Percentiles rank a stretch among this genome's conserved stretches.
phyloP scores from a whole-genome alignment of 2,113 vertebrate genomes.

The Rhinogobius similis region DNA sequence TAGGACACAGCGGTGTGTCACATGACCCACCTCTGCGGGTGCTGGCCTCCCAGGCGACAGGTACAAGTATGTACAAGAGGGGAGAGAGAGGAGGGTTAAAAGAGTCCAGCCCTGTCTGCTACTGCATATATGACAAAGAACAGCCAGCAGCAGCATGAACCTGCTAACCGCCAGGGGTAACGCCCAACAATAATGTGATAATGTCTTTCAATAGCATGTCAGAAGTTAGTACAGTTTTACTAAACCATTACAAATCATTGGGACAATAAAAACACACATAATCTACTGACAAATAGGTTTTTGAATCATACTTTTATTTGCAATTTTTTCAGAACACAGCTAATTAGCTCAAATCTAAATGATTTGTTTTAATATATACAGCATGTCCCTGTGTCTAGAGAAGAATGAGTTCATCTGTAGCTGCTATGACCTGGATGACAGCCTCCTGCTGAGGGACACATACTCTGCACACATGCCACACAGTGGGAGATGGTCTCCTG shows the following conservation, averaged over 20 bases:
- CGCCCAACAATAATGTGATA: background rate
- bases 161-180: background rate
- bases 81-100: conserved; percentile 21
- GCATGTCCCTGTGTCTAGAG: background rate
- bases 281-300: too few relatives aligned
- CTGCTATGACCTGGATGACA: conserved; percentile 13
- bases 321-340: background rate
- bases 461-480: conserved; percentile 24
- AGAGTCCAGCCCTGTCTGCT: conserved; percentile 53
- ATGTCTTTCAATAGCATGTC: too few relatives aligned
- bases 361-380: background rate
- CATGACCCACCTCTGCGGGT: conserved; percentile 62
- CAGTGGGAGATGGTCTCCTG: conserved; percentile 46
- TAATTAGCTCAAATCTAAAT: too few relatives aligned
- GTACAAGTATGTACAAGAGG: conserved; percentile 26
- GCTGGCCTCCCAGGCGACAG: conserved; percentile 51
- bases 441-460: conserved; percentile 15
- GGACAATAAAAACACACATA: too few relatives aligned
- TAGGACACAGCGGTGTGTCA: conserved; percentile 67
- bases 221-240: background rate
- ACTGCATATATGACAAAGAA: conserved; percentile 25
- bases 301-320: background rate
- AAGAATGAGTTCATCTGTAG: conserved; percentile 19
- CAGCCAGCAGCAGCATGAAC: conserved; percentile 10
- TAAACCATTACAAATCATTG: too few relatives aligned